phyloP scores from a whole-genome alignment of 2,888 invertebrate species.

The Busseola fusca region DNA sequence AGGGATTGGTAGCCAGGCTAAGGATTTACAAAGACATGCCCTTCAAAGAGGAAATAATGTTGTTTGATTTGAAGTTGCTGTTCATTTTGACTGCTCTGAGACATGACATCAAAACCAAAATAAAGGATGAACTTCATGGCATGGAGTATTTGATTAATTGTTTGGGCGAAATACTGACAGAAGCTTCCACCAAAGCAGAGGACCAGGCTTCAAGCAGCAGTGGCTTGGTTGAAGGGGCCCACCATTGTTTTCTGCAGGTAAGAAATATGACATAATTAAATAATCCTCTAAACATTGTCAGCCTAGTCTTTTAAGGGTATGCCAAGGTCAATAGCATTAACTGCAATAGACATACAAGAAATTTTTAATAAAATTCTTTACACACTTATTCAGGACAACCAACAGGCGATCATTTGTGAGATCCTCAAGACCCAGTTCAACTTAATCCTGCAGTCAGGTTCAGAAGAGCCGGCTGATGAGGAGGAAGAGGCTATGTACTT shows the following conservation, averaged over 20 bases:
- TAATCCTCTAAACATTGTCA: background rate
- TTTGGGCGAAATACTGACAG: conserved; percentile 90
- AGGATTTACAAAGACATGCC: conserved; percentile 91
- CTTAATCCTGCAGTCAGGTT: conserved; percentile 89
- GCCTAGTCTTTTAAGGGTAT: background rate
- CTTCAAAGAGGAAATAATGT: conserved; percentile 92
- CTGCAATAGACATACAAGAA: background rate
- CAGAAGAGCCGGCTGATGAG: conserved; percentile 85
- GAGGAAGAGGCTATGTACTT: conserved; percentile 92
- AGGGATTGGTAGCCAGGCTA: conserved; percentile 92
- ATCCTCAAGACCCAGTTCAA: conserved; percentile 94
- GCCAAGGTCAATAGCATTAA: background rate
- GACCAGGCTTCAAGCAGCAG: conserved; percentile 69
- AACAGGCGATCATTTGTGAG: conserved; percentile 91
- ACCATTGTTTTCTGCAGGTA: conserved; percentile 73
- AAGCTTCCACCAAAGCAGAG: conserved; percentile 69
- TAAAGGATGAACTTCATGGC: conserved; percentile 92
- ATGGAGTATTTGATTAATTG: conserved; percentile 91
- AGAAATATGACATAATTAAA: conserved; percentile 45
- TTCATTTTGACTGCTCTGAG: conserved; percentile 96
- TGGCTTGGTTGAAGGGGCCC: conserved; percentile 63
- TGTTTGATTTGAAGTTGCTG: conserved; percentile 95
- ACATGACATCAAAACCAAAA: conserved; percentile 90
- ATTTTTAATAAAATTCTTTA: background rate
- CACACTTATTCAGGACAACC: conserved; percentile 82